These are phyloP conservation scores for Papilio protenor DNA, from an alignment of 2,888 invertebrate species.

Conservation along the genomic window DNA sequence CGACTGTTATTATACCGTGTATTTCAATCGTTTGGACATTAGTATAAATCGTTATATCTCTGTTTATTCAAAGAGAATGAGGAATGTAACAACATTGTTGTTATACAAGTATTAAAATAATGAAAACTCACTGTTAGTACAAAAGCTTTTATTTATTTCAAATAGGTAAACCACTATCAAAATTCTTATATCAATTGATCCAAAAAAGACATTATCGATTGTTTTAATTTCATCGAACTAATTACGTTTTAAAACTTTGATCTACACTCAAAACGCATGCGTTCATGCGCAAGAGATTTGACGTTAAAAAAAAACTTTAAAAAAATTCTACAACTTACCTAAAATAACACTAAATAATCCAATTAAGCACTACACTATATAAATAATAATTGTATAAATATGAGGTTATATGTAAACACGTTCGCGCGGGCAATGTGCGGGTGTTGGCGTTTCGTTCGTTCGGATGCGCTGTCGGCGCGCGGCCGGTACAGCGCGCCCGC, in stretches of 20 bases:
- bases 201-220: background rate
- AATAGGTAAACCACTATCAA: background rate
- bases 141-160: background rate
- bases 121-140: background rate
- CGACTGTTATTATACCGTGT: background rate
- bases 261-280: background rate
- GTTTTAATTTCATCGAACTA: background rate
- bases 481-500: slow-evolving; percentile 67
- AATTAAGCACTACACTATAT: slow-evolving; percentile 62
- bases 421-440: slow-evolving; percentile 65
- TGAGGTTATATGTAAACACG: slow-evolving; percentile 72
- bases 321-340: slow-evolving; percentile 54
- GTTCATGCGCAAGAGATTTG: slow-evolving; percentile 24
- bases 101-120: background rate
- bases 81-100: background rate
- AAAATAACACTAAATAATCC: slow-evolving; percentile 57
- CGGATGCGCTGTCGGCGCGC: slow-evolving; percentile 79
- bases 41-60: too few species aligned
- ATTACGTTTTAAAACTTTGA: background rate
- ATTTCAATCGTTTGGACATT: background rate
- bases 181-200: background rate
- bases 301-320: slow-evolving; percentile 8
- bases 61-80: background rate
- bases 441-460: slow-evolving; percentile 77
- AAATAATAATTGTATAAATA: slow-evolving; percentile 54